Percentiles rank a stretch among this genome's conserved stretches.
Evolutionary conservation across 2,113 vertebrate species (phyloP).

Genomic region (Cyphomyrus plagiostoma): DNA sequence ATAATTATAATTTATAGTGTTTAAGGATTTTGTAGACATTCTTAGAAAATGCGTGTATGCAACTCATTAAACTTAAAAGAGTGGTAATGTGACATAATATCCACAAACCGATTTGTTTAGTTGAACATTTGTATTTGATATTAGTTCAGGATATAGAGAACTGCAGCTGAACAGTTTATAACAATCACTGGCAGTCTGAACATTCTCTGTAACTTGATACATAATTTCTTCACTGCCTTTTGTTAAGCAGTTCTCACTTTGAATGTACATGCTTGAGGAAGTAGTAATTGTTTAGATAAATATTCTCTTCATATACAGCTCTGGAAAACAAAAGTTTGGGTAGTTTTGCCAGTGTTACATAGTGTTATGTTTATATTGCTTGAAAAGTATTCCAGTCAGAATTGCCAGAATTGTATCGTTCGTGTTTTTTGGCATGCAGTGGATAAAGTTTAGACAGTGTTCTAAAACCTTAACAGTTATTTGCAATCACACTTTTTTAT

Average conservation of each 20-base stretch:
- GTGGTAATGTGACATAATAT: too few species aligned
- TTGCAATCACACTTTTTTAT: not conserved
- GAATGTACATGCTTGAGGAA: not conserved
- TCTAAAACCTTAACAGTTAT: not conserved
- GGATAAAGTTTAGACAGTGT: not conserved
- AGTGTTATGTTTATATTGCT: not conserved
- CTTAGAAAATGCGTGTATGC: too few species aligned
- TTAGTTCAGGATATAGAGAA: too few species aligned
- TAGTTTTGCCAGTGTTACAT: not conserved
- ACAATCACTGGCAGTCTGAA: too few species aligned
- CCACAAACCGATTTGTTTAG: too few species aligned
- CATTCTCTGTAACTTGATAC: not conserved
- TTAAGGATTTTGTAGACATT: too few species aligned
- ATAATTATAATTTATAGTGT: too few species aligned
- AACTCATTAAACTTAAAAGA: too few species aligned
- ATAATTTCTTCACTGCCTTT: not conserved
- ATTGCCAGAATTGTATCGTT: not conserved
- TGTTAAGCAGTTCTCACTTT: not conserved
- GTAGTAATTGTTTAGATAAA: not conserved
- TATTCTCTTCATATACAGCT: not conserved
- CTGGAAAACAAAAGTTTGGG: not conserved
- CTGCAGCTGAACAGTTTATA: too few species aligned
- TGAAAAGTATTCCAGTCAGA: not conserved
- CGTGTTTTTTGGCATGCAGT: not conserved
- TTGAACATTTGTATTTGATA: too few species aligned